Evolutionary conservation across 1,140 invertebrate genomes (phyloP).

Genomic region (Papilio aristodemus): DNA sequence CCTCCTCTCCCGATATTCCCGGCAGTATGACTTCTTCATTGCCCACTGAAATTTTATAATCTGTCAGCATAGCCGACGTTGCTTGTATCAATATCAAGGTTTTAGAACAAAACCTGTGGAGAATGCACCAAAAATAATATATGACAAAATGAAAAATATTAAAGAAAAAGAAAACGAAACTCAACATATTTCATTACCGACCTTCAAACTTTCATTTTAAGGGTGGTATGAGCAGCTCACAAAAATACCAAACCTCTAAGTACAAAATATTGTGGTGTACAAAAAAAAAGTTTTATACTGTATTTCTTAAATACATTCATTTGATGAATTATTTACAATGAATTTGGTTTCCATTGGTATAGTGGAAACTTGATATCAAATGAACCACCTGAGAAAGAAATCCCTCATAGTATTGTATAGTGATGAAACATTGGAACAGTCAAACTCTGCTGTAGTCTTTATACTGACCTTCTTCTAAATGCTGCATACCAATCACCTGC

Average conservation of each 20-base stretch:
- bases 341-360: no score
- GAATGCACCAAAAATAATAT: background rate
- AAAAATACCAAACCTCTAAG: no score
- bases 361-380: background rate
- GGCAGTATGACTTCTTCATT: constrained; percentile 74
- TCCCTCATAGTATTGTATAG: background rate
- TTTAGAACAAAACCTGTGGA: background rate
- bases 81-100: constrained; percentile 15
- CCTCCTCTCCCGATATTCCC: constrained; percentile 62
- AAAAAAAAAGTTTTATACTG: no score
- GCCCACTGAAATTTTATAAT: constrained; percentile 72
- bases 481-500: constrained; percentile 78
- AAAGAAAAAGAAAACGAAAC: background rate
- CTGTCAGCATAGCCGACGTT: constrained; percentile 54
- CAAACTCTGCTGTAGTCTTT: background rate
- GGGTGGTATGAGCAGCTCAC: no score
- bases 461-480: constrained; percentile 72
- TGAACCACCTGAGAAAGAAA: background rate
- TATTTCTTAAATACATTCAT: no score
- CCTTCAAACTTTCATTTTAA: no score
- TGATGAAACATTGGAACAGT: background rate
- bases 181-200: no score
- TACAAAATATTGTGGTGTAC: no score
- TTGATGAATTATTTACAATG: no score
- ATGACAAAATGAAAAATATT: background rate